Base-by-base conservation (phyloP, 2,888 invertebrate genomes). In the Agriotes lineatus region DNA sequence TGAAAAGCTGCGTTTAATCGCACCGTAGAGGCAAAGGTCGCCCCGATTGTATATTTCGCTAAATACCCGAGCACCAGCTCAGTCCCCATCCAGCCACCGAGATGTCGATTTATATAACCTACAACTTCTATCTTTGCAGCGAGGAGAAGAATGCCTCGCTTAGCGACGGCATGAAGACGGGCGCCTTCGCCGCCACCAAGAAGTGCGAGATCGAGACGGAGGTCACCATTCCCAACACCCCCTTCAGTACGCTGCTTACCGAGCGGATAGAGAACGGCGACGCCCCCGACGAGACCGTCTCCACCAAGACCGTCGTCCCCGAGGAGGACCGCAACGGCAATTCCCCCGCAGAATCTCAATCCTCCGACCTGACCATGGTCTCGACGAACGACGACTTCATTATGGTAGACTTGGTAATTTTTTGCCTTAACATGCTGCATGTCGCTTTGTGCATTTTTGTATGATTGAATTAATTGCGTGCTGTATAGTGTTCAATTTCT, bases 181-280 rank as follows among this genome's bases (percentile, higher is more conserved):
- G 93, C 42, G 93, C 94, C 0, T 94, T 94, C 82, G 93, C 92
- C 4, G 91, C 91, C 75, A 85, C 87, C 25, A 87, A 87, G n/a
- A 90, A 90, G 79, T 85, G 90, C 54, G 87, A 87, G 79, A 66
- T 77, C 33, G 80, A 81, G 62, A 86, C 88, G 35, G 88, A 89
- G 73, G 84, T 87, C 72, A 83, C 87, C 66, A 82, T 88, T 74
- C 85, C 89, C 12, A 86, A 90, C 75, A 90, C 91, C 63, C 93
- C 94, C 0, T 88, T 94, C 73, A 91, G 88, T 76, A 89, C 85
- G 68, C 78, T 88, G 12, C 80, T 88, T 69, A 82, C 83, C 2
- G 75, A 65, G 16, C 62, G 62, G 22, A 44, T 61, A 18, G 61
- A 59, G 14, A 64, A 60, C 30, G 20, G 60, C 37, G 50, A 52